Evolutionary conservation across 2,113 vertebrate species (phyloP).

Genomic region (Paraplagusia blochii): DNA sequence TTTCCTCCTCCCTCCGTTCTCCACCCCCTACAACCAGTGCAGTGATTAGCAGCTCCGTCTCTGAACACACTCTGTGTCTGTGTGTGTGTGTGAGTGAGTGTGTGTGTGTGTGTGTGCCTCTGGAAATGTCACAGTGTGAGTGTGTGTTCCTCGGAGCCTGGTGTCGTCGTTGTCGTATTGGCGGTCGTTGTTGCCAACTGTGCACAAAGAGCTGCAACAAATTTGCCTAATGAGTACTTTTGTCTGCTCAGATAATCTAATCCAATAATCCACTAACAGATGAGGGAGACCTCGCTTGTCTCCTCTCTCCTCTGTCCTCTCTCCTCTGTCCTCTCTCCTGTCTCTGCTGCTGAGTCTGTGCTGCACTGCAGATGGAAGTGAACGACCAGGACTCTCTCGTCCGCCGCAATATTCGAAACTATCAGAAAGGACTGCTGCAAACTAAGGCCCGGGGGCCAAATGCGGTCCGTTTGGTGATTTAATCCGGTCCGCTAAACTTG

Average conservation of each 20-base stretch:
- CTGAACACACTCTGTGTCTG: slow-evolving; percentile 12
- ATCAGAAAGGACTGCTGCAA: too few relatives aligned
- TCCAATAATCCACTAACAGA: slow-evolving; percentile 50
- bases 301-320: slow-evolving; percentile 2
- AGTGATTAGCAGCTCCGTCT: slow-evolving; percentile 39
- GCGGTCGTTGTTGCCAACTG: background rate
- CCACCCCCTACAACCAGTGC: slow-evolving; percentile 6
- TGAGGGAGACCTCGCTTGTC: slow-evolving; percentile 6
- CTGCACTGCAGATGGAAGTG: background rate
- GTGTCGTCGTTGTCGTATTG: background rate
- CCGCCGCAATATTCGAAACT: too few relatives aligned
- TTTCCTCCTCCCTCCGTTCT: slow-evolving; percentile 20
- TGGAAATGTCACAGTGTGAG: background rate
- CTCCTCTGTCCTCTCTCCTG: too few relatives aligned
- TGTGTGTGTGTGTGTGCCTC: slow-evolving; percentile 14
- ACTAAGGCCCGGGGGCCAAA: too few relatives aligned
- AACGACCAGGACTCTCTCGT: background rate
- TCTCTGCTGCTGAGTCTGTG: slow-evolving; percentile 9
- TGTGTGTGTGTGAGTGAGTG: slow-evolving; percentile 17
- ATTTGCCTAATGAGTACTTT: slow-evolving; percentile 46
- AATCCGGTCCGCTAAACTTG: too few relatives aligned
- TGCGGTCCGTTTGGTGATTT: too few relatives aligned
- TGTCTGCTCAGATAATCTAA: slow-evolving; percentile 46
- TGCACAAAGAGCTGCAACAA: slow-evolving; percentile 7
- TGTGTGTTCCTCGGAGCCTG: slow-evolving; percentile 7